Conservation (phyloP, 2,797 vertebrate genomes). For the Podarcis siculus region DNA sequence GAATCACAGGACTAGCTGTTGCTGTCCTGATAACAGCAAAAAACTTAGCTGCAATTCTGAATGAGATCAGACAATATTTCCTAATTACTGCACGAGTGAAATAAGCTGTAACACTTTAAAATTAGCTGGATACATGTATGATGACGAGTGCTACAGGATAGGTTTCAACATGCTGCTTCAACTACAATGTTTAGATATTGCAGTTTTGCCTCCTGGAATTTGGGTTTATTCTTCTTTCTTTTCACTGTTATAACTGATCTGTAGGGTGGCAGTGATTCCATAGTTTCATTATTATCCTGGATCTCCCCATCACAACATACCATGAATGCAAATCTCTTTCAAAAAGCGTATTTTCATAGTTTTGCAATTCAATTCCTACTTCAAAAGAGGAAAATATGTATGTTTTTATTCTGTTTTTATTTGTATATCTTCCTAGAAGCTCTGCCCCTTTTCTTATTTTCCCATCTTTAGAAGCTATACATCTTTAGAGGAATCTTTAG, state of each 20-base stretch:
- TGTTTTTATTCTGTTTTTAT: too few species aligned
- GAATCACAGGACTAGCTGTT: constrained; percentile 14
- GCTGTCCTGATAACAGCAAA: background rate
- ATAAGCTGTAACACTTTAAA: background rate
- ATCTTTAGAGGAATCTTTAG: too few species aligned
- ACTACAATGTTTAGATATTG: background rate
- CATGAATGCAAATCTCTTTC: background rate
- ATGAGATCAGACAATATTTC: constrained; percentile 4
- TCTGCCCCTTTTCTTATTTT: too few species aligned
- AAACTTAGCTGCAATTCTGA: background rate
- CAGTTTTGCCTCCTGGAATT: background rate
- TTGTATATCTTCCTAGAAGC: too few species aligned
- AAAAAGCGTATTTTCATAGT: background rate
- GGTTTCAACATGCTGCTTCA: background rate
- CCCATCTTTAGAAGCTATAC: too few species aligned
- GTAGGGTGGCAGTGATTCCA: background rate
- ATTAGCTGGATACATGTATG: background rate
- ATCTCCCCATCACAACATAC: background rate
- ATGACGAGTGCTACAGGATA: background rate
- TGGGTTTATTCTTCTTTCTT: background rate
- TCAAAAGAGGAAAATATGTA: background rate
- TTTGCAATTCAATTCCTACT: background rate
- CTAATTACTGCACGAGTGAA: background rate
- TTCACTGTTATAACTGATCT: background rate
- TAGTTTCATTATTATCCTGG: background rate